Evolutionary conservation across 2,113 vertebrate genomes (phyloP).

Genomic region (Dasypus novemcinctus): DNA sequence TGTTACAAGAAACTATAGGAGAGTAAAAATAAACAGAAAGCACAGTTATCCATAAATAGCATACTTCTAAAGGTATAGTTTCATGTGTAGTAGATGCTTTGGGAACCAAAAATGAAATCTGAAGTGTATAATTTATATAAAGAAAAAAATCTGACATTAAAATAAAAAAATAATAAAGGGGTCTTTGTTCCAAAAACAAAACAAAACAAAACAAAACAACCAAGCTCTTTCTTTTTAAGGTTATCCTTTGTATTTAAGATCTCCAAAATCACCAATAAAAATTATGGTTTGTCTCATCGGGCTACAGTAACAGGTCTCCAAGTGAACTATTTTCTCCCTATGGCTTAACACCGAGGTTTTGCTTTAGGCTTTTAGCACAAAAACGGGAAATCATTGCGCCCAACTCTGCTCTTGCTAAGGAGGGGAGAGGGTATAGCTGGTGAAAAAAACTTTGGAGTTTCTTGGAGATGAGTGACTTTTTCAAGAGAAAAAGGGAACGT

Average conservation of each 20-base stretch:
- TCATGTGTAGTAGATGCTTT: background rate
- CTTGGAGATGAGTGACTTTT: background rate
- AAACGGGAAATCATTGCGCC: background rate
- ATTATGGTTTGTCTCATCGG: background rate
- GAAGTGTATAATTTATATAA: background rate
- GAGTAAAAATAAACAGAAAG: background rate
- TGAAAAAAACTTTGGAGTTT: background rate
- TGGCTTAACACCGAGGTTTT: background rate
- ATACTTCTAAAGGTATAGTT: background rate
- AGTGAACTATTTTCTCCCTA: background rate
- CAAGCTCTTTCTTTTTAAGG: conserved; percentile 3
- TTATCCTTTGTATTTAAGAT: conserved; percentile 4
- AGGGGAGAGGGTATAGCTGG: background rate
- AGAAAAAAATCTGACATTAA: background rate
- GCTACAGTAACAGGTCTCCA: background rate
- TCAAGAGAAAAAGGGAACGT: background rate
- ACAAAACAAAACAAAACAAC: no score
- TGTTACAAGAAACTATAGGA: background rate
- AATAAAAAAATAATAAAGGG: background rate
- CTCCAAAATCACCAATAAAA: background rate
- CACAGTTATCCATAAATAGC: background rate
- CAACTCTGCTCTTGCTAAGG: background rate
- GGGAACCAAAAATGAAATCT: background rate
- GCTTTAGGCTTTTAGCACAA: background rate
- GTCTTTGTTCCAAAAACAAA: background rate